A percentile compares a stretch with the other conserved stretches of the same genome.
These are phyloP conservation scores for Muscicapa striata DNA, from an alignment of 2,797 vertebrate genomes.

Conservation along the genomic window DNA sequence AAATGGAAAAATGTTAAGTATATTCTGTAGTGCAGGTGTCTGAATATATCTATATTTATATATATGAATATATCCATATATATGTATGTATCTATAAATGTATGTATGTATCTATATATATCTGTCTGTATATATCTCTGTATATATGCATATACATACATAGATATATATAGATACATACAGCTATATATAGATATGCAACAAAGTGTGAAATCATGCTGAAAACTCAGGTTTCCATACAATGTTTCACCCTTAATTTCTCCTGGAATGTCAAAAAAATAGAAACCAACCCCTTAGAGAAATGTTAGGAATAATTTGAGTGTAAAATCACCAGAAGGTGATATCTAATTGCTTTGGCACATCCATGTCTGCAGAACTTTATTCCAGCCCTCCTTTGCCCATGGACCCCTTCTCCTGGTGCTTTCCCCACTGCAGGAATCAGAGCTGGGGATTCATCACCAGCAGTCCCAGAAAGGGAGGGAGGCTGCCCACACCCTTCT, in stretches of 20 bases:
- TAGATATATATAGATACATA: neutral
- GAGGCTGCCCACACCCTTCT: neutral
- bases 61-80: neutral
- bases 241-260: neutral
- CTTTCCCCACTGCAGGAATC: neutral
- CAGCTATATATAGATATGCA: neutral
- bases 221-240: neutral
- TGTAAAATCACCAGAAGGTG: neutral
- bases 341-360: neutral
- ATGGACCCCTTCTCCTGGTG: accelerated
- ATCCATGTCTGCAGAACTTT: accelerated
- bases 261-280: neutral
- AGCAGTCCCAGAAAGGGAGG: neutral
- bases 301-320: neutral
- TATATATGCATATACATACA: neutral
- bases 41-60: neutral
- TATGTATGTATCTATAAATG: neutral
- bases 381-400: neutral
- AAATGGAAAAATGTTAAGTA: neutral
- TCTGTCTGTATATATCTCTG: too few relatives aligned
- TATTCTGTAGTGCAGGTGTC: neutral
- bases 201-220: neutral
- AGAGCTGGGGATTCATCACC: neutral
- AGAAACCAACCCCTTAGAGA: neutral
- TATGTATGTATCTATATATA: neutral